Evolutionary conservation across 2,797 vertebrate genomes (phyloP).

Genomic region (Otolemur crassicaudatus): DNA sequence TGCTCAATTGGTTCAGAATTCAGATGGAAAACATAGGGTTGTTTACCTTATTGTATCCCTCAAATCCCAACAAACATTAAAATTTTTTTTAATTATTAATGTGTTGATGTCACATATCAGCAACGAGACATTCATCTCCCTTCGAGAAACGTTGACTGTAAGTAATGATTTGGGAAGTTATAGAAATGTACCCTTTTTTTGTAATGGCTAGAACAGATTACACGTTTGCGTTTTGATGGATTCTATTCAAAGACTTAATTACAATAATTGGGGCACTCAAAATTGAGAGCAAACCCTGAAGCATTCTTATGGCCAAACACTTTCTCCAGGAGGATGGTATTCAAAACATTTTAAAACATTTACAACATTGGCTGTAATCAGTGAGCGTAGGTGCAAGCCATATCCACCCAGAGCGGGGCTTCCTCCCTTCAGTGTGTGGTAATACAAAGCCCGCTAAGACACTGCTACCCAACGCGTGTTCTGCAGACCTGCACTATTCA

Average conservation of each 20-base stretch:
- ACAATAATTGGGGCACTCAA: neutral
- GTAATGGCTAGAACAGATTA: neutral
- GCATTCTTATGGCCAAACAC: neutral
- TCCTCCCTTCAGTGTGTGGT: neutral
- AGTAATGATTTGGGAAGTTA: neutral
- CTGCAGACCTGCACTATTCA: neutral
- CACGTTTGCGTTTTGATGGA: neutral
- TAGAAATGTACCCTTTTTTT: neutral
- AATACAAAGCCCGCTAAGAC: neutral
- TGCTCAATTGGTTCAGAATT: slow-evolving; percentile 23
- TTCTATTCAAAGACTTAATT: slow-evolving; percentile 13
- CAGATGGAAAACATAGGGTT: neutral
- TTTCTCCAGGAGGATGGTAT: neutral
- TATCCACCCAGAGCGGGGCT: no score
- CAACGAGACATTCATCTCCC: neutral
- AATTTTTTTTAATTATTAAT: neutral
- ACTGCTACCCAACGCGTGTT: neutral
- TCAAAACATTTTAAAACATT: neutral
- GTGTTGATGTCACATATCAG: neutral
- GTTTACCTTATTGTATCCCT: neutral
- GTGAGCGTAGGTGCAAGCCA: neutral
- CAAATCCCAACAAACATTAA: neutral
- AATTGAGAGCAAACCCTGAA: slow-evolving; percentile 25
- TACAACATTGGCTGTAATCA: neutral
- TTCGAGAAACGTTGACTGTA: neutral